A percentile compares a stretch with the other conserved stretches of the same genome.
Evolutionary conservation across 2,888 invertebrate genomes (phyloP).

Genomic region (Polylopha cassiicola): DNA sequence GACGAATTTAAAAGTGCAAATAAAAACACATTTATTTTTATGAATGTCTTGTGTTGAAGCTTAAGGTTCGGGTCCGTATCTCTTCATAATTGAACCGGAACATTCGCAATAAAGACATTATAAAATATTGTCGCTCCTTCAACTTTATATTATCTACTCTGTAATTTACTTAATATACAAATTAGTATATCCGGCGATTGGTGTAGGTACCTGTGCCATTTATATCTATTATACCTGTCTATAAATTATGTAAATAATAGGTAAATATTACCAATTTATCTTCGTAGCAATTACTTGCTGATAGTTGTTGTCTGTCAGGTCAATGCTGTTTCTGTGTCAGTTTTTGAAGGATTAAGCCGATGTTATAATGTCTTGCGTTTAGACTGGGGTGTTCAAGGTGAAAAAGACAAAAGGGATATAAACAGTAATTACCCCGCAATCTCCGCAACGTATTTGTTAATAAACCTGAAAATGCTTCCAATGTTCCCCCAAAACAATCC

Average conservation of each 20-base stretch:
- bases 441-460: slow-evolving; percentile 55
- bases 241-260: slow-evolving; percentile 14
- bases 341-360: too few species aligned
- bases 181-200: slow-evolving; percentile 9
- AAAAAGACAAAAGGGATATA: slow-evolving; percentile 26
- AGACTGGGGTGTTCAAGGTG: background rate
- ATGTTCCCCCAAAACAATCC: slow-evolving; percentile 59
- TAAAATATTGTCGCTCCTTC: background rate
- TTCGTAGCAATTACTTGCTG: too few species aligned
- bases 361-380: too few species aligned
- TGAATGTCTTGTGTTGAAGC: slow-evolving; percentile 5
- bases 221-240: slow-evolving; percentile 13
- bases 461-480: slow-evolving; percentile 55
- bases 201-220: slow-evolving; percentile 5
- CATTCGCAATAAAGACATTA: slow-evolving; percentile 6
- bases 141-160: background rate
- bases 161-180: slow-evolving; percentile 9
- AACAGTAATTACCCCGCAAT: slow-evolving; percentile 48
- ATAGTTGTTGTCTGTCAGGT: too few species aligned
- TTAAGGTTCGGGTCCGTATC: background rate
- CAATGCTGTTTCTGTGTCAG: too few species aligned
- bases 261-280: too few species aligned
- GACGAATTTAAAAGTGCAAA: slow-evolving; percentile 41
- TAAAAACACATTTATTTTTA: slow-evolving; percentile 15
- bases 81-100: slow-evolving; percentile 4